These are phyloP conservation scores for Teleopsis dalmanni DNA, from an alignment of 1,140 invertebrate genomes.

Conservation along the genomic window DNA sequence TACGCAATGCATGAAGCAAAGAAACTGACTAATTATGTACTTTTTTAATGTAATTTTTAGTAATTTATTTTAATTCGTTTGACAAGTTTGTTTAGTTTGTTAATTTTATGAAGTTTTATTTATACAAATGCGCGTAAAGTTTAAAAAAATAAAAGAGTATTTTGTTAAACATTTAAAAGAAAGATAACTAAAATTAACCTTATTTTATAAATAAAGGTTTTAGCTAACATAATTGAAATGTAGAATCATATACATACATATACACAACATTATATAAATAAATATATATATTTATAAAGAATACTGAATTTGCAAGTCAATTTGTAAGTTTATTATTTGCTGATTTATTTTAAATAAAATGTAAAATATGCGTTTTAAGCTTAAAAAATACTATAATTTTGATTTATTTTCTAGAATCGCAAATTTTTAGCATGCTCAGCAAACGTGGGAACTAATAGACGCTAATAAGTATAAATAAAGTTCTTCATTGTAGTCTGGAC, in stretches of 20 bases:
- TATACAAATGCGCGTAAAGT: slow-evolving; percentile 4
- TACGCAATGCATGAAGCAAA: slow-evolving; percentile 7
- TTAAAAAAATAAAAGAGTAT: background rate
- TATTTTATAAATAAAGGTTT: slow-evolving; percentile 38
- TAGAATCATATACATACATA: background rate
- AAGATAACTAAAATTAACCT: slow-evolving; percentile 21
- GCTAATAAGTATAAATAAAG: no score
- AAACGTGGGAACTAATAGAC: no score
- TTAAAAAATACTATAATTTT: no score
- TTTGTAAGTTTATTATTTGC: no score
- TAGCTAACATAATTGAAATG: slow-evolving; percentile 5
- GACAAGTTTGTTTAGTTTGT: slow-evolving; percentile 5
- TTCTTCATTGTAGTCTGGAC: no score
- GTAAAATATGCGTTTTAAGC: no score
- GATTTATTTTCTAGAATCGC: no score
- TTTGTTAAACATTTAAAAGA: no score
- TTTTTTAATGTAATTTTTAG: slow-evolving; percentile 5
- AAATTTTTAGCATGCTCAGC: no score
- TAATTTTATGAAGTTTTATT: background rate
- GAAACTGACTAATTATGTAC: slow-evolving; percentile 12
- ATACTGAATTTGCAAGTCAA: no score
- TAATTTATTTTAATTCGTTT: no score
- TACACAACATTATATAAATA: background rate
- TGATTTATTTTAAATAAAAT: no score
- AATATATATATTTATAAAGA: slow-evolving; percentile 6